Evolutionary conservation across 1,140 invertebrate genomes (phyloP).

Genomic region (Littorina saxatilis): DNA sequence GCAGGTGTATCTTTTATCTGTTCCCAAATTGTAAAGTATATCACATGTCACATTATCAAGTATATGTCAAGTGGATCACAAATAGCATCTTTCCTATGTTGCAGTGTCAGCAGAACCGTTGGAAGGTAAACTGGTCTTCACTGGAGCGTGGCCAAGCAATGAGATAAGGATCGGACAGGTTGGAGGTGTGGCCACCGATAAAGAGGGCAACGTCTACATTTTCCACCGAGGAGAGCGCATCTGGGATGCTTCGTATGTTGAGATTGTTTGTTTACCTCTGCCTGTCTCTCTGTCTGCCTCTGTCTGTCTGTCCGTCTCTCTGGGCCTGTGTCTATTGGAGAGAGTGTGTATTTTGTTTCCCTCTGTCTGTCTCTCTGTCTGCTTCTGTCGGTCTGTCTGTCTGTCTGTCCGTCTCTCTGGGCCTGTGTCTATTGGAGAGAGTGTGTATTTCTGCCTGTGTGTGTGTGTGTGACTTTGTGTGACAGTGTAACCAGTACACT

Average conservation of each 20-base stretch:
- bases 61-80: background rate
- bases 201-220: conserved; percentile 87
- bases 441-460: background rate
- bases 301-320: no score
- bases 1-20: no score
- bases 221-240: conserved; percentile 90
- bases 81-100: background rate
- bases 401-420: no score
- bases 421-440: no score
- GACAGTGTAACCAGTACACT: no score
- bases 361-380: background rate
- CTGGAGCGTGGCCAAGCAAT: background rate
- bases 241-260: conserved; percentile 87
- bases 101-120: background rate
- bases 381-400: no score
- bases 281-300: no score
- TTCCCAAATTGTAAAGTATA: no score
- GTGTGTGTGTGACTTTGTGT: background rate
- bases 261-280: no score
- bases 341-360: no score
- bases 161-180: conserved; percentile 79
- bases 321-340: no score
- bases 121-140: background rate
- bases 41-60: no score
- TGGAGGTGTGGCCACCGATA: conserved; percentile 88